phyloP scores from a whole-genome alignment of 1,140 invertebrate species.

The Periplaneta americana region DNA sequence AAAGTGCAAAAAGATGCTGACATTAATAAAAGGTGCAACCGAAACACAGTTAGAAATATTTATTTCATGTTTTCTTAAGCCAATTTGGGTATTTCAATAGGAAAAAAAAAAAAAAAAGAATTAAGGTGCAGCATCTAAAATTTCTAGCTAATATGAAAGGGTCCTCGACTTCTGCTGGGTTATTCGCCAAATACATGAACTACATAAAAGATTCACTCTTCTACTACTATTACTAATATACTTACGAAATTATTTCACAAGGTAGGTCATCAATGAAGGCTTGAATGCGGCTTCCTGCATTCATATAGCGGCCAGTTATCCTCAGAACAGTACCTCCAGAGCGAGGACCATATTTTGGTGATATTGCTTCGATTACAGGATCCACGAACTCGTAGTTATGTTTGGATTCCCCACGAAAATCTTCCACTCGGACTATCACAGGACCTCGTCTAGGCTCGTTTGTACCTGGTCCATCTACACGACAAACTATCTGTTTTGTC shows the following conservation, averaged over 20 bases:
- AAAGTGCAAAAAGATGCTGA: no score
- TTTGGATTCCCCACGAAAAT: slow-evolving; percentile 82
- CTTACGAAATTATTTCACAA: slow-evolving; percentile 66
- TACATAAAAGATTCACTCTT: no score
- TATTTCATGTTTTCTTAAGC: no score
- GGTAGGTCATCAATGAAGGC: slow-evolving; percentile 84
- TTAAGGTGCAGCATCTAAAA: no score
- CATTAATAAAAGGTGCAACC: no score
- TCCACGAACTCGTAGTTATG: slow-evolving; percentile 81
- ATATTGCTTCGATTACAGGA: slow-evolving; percentile 76
- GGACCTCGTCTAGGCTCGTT: slow-evolving; percentile 68
- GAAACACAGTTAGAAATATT: no score
- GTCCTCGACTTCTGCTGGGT: no score
- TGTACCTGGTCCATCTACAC: slow-evolving; percentile 79
- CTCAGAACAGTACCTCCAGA: slow-evolving; percentile 88
- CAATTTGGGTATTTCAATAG: no score
- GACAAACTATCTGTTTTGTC: slow-evolving; percentile 85
- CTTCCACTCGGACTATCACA: slow-evolving; percentile 84
- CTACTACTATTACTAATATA: no score
- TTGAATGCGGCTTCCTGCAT: slow-evolving; percentile 87
- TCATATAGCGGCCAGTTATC: slow-evolving; percentile 88
- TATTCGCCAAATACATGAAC: no score
- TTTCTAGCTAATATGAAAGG: no score
- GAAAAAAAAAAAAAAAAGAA: no score
- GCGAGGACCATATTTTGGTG: slow-evolving; percentile 82